Evolutionary conservation across 2,888 invertebrate genomes (phyloP), one percentile per base, ranked within the genome.

Genomic region (Zeuzera pyrina): DNA sequence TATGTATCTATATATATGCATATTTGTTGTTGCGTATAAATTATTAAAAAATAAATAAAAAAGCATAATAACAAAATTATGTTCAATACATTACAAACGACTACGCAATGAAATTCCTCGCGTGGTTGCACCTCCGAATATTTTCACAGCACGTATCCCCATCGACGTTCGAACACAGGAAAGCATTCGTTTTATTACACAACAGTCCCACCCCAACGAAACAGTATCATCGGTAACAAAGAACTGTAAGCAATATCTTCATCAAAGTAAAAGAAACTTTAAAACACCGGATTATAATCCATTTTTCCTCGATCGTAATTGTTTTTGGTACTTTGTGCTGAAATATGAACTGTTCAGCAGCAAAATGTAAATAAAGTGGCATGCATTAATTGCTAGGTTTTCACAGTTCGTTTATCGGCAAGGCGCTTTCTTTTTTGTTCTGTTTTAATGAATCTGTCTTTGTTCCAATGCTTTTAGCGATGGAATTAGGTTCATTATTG

Each of bases 341-440:
- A n/a, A n/a, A n/a, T 24, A 24, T 26, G 31, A 28, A 29, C 39
- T 43, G 39, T 53, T 54, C 49, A 51, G 51, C 37, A 59, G 56
- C 58, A 54, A 67, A 66, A 70, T 72, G 69, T 63, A 58, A 69
- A 70, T 70, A 63, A 61, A 65, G 62, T 57, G 59, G 60, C 53
- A 58, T 67, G 63, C 64, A 67, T 68, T 76, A 73, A 72, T 72
- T 68, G 65, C 57, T 69, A 52, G 63, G 65, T 69, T 71, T 73
- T 70, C 57, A 66, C 64, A 62, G 71, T 65, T 61, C 62, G 60
- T 71, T 72, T 63, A 62, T 54, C 45, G 52, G 52, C 21, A 43
- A 38, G 36, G n/a, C n/a, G n/a, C n/a, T 21, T 50, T 43, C 38
- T 49, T 50, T 47, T 58, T 52, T 55, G 41, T 48, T 43, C 38